These are phyloP conservation scores for Pseudopleuronectes americanus DNA, from an alignment of 2,797 vertebrate species.

Conservation along the genomic window DNA sequence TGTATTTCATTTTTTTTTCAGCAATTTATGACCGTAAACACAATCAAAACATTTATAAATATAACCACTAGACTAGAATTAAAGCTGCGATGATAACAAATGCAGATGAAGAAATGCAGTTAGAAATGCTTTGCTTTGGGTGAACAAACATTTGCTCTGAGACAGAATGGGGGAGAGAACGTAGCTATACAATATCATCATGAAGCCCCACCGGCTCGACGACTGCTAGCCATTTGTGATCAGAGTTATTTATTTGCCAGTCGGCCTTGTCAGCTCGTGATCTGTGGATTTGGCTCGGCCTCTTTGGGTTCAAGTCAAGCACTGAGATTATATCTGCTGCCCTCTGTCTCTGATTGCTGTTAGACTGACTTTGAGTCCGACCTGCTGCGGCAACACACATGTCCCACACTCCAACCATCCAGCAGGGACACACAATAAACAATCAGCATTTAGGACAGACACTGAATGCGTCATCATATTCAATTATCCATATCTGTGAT, in stretches of 20 bases:
- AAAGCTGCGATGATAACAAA: too few relatives aligned
- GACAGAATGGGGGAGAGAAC: conserved; percentile 20
- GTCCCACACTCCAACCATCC: neutral
- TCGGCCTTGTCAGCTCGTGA: conserved; percentile 30
- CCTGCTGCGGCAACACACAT: conserved; percentile 13
- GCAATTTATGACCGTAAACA: too few relatives aligned
- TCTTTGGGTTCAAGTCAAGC: conserved; percentile 38
- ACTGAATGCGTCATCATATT: conserved; percentile 40
- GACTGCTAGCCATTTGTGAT: conserved; percentile 30
- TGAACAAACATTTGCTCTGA: conserved; percentile 30
- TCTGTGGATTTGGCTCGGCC: conserved; percentile 39
- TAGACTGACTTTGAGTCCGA: conserved; percentile 12
- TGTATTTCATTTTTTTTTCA: too few relatives aligned
- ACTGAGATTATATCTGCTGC: conserved; percentile 31
- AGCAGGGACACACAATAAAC: neutral
- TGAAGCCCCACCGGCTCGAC: conserved; percentile 14
- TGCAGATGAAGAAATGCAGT: neutral
- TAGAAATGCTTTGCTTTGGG: conserved; percentile 5
- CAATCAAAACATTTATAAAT: too few relatives aligned
- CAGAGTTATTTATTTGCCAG: conserved; percentile 47
- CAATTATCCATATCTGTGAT: conserved; percentile 61
- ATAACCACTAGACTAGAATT: too few relatives aligned
- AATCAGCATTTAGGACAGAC: neutral
- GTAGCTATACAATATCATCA: conserved; percentile 32
- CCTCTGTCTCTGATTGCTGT: conserved; percentile 8